Percentiles rank a stretch among this genome's conserved stretches.
Evolutionary conservation across 2,888 invertebrate species (phyloP).

Genomic region (Erebia ligea): DNA sequence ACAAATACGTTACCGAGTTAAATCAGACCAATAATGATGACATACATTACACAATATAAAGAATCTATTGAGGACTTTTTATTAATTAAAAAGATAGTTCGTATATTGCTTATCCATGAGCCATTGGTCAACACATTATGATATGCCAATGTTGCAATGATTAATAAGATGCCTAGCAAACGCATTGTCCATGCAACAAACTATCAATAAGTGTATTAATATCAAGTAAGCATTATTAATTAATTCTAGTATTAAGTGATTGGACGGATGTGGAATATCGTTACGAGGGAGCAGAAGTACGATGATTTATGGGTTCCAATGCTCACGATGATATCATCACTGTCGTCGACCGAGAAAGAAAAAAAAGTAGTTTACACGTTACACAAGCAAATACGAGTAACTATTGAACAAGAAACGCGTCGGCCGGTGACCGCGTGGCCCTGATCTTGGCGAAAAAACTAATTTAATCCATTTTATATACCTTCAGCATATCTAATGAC

Average conservation of each 20-base stretch:
- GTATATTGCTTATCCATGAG: neutral
- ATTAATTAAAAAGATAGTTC: neutral
- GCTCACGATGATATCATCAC: constrained; percentile 68
- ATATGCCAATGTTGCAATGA: constrained; percentile 10
- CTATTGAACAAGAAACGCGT: constrained; percentile 57
- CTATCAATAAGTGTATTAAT: constrained; percentile 6
- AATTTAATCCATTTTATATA: constrained; percentile 5
- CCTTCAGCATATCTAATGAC: neutral
- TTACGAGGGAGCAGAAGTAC: constrained; percentile 24
- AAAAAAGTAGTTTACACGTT: constrained; percentile 54
- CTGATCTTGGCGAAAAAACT: constrained; percentile 70
- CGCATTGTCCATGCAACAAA: neutral
- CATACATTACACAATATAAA: constrained; percentile 13
- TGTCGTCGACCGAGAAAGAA: constrained; percentile 59
- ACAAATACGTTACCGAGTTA: constrained; percentile 45
- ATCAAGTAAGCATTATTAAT: constrained; percentile 10
- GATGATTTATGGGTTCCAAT: constrained; percentile 27
- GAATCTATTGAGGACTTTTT: neutral
- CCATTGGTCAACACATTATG: neutral
- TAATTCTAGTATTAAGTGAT: constrained; percentile 20
- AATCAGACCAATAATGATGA: constrained; percentile 14
- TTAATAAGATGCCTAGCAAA: neutral
- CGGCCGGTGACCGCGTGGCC: constrained; percentile 73
- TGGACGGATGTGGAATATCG: constrained; percentile 32
- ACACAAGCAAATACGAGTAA: constrained; percentile 52